Base-by-base conservation (phyloP, 35 echinoderm and acorn worm genomes). In the Amphiura filiformis region DNA sequence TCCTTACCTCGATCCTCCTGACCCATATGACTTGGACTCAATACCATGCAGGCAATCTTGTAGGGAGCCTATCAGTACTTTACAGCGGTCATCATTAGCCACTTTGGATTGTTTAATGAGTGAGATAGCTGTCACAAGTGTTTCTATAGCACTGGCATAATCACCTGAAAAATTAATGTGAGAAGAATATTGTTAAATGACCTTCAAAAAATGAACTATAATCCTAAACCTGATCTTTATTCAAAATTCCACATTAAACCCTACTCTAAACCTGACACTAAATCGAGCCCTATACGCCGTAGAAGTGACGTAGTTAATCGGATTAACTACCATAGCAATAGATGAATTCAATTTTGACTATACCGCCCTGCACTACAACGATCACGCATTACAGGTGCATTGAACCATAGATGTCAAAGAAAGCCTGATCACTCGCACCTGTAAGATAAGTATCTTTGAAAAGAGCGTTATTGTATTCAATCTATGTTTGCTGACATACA, bases 51-150 rank as follows among this genome's bases (percentile, higher is more conserved):
- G 95, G 35, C 95, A 97, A 80, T 97, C 95, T 57, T 97, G 95
- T 0, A 97, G 86, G 2, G 95, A 97, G 52, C 95, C 94, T 75
- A 97, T 89, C 14, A 97, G 77, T 18, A 97, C 89, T 86, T 97
- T 97, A 75, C 95, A 97, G 1, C 95, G 83, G 92, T 97, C 92
- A 82, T 97, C 95, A 15, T 70, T 84, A 31, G 95, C 92, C 35
- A 97, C 91, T 81, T 97, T 97, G 36, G 95, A 97, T 81, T 93
- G 93, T 65, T 97, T 97, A 86, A 97, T 97, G 39, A 97, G 85
- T 38, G 95, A 97, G 37, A 97, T 97, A 41, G 95, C 95, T 0
- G 95, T 97, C 41, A 94, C 95, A 12, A 97, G 75, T 9, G 95
- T 97, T 89, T 97, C 95, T 78, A 97, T 97, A 17, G 95, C 95